Evolutionary conservation across 1,140 invertebrate species (phyloP), one percentile per base, ranked within the genome.

Genomic region (Scaptomyza pallida): DNA sequence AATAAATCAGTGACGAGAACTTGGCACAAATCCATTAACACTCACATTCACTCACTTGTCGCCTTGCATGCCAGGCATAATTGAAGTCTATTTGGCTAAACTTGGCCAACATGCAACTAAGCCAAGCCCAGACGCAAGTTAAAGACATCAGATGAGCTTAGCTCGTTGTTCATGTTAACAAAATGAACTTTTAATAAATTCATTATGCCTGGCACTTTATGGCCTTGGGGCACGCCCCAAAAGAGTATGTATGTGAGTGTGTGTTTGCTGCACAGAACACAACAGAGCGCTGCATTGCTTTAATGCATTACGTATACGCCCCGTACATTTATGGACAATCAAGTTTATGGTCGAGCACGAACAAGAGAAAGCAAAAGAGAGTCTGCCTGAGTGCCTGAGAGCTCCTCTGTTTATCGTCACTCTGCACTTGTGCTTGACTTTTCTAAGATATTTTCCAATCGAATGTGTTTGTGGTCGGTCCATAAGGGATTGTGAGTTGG

Each of bases 21-120:
- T 88, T 88, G 83, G 82, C 82, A 89, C 78, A 88, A 89, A 88
- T 82, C 82, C 82, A 88, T 88, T 88, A 88, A 76, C 78, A 89
- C 77, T 89, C 67, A 75, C 83, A 82, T 73, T 78, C 26, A 30
- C 26, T 56, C 19, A 65, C 56, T 63, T 78, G 77, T 85, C 77
- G 80, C 80, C 76, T 30, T 81, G 78, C 78, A 67, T 63, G 51
- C 55, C 35, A 61, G 40, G 52, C 60, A 60, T 48, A 78, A 78
- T 82, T 69, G 79, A 56, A 78, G 65, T 63, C 77, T 61, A 81
- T 86, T 86, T 86, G 60, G 23, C 44, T 85, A 88, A 75, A 82
- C 70, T 81, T 88, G 82, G 81, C 81, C 82, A 86, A 88, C 78
- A 88, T 88, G 80, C 73, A 72, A 67, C 37, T 15, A 19, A 44